Base-by-base conservation (phyloP, 2,888 invertebrate species). In the Apomyelois bistriatella region DNA sequence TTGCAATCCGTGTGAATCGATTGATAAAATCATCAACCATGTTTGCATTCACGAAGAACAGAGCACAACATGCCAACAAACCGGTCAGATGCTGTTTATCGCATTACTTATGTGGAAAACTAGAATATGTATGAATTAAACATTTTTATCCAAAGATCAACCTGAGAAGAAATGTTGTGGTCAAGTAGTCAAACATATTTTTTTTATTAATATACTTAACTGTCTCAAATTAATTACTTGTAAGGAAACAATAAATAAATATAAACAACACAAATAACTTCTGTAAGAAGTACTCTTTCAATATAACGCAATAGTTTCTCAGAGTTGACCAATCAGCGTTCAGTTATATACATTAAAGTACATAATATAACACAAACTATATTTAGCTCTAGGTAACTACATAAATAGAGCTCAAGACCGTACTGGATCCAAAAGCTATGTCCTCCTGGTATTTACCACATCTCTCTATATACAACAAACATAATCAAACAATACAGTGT, bases 1-100 rank as follows among this genome's bases (percentile, higher is more conserved):
- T 85, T 82, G 56, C 59, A 54, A 68, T 69, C 60, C 73, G 76
- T 78, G 74, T 79, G 76, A 79, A 79, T 79, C 70, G 59, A 79
- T 77, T 66, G 61, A 74, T 76, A 69, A 68, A 68, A 64, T 62
- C 68, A 22, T 22, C 22, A 22, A 32, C 46, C 46, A 61, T 56
- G 63, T 58, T 61, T 57, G 54, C 56, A 53, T 53, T 53, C 32
- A 46, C 32, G 10, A 15, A 5, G 1, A 15, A 32, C 10, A 41
- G 22, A 10, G 10, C 15, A 3, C 22, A 28, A 32, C 32, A 37
- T 22, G 36, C 12, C 36, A 6, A 12, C 17, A 3, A 35, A 48
- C 48, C 48, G 48, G 48, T 48, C 48, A 3, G 22, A 36, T 22
- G 48, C 36, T 48, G 37, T 37, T 22, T 37, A 17, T 48, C 10